These are phyloP conservation scores for Takifugu bimaculatus DNA, from an alignment of 2,113 vertebrate species.

Conservation along the genomic window DNA sequence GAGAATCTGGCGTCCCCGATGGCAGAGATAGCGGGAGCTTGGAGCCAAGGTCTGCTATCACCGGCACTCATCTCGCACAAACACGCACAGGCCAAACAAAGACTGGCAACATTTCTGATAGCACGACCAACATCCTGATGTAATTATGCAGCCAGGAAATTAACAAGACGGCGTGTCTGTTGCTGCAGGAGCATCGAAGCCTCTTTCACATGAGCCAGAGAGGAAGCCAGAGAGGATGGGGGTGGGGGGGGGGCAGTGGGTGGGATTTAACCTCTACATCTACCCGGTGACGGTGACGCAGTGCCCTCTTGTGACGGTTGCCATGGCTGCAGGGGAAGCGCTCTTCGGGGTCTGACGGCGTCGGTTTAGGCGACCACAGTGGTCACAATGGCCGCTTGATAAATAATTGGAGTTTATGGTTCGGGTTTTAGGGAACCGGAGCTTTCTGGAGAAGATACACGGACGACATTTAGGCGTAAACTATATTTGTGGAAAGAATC, in stretches of 20 bases:
- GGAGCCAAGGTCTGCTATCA: constrained; percentile 56
- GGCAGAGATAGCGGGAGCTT: constrained; percentile 43
- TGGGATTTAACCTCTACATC: background rate
- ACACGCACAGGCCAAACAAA: constrained; percentile 68
- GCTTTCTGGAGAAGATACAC: no score
- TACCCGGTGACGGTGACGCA: no score
- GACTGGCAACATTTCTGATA: constrained; percentile 57
- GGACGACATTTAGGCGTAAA: no score
- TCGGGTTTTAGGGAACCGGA: no score
- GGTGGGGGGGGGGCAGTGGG: constrained; percentile 1
- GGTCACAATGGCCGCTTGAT: no score
- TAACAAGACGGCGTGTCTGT: constrained; percentile 62
- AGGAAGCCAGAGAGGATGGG: constrained; percentile 22
- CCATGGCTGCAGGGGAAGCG: no score
- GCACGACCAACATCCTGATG: constrained; percentile 67
- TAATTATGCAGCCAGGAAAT: constrained; percentile 72
- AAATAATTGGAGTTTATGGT: no score
- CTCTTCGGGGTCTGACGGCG: no score
- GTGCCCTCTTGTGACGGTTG: no score
- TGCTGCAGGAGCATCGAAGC: constrained; percentile 30
- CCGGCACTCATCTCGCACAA: constrained; percentile 58
- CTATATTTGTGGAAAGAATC: no score
- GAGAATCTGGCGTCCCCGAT: constrained; percentile 50
- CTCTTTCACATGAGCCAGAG: constrained; percentile 11
- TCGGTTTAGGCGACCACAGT: no score